A percentile compares a stretch with the other conserved stretches of the same genome.
phyloP scores from a whole-genome alignment of 92 coral and sea anemone genomes.

The Phenganax subtilis region DNA sequence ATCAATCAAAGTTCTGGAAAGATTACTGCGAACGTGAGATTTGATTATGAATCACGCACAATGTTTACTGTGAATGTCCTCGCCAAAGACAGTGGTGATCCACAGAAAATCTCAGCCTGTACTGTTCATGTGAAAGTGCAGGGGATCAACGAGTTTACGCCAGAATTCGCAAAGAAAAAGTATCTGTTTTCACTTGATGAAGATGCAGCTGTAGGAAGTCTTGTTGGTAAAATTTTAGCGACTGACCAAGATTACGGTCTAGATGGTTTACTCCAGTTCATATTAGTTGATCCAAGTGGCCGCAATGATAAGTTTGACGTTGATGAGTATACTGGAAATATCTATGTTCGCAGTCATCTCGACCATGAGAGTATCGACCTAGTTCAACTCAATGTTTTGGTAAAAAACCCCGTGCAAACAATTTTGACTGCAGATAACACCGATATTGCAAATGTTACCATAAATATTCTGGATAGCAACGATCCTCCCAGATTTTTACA shows the following conservation, averaged over 20 bases:
- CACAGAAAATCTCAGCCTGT: slow-evolving; percentile 61
- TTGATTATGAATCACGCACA: slow-evolving; percentile 68
- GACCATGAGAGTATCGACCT: slow-evolving; percentile 65
- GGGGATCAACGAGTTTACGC: slow-evolving; percentile 74
- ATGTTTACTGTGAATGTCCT: slow-evolving; percentile 52
- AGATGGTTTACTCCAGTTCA: slow-evolving; percentile 75
- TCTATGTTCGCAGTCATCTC: slow-evolving; percentile 68
- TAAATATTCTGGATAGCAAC: slow-evolving; percentile 82
- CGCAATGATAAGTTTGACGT: slow-evolving; percentile 64
- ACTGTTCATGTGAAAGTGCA: slow-evolving; percentile 63
- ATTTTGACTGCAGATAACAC: slow-evolving; percentile 66
- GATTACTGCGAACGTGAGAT: slow-evolving; percentile 57
- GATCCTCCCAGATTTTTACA: slow-evolving; percentile 81
- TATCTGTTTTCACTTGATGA: slow-evolving; percentile 74
- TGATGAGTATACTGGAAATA: slow-evolving; percentile 63
- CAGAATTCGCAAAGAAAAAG: slow-evolving; percentile 57
- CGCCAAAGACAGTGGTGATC: slow-evolving; percentile 72
- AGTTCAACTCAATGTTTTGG: slow-evolving; percentile 73
- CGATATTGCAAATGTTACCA: slow-evolving; percentile 65
- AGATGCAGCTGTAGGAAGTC: slow-evolving; percentile 67
- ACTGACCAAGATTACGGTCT: slow-evolving; percentile 78
- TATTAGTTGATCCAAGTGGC: slow-evolving; percentile 61
- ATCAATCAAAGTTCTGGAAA: slow-evolving; percentile 62
- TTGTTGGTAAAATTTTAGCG: slow-evolving; percentile 77
- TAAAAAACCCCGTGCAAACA: slow-evolving; percentile 70